Percentiles rank a stretch among this genome's conserved stretches.
These are phyloP conservation scores for Hemibagrus wyckioides DNA, from an alignment of 2,113 vertebrate genomes.

Conservation along the genomic window DNA sequence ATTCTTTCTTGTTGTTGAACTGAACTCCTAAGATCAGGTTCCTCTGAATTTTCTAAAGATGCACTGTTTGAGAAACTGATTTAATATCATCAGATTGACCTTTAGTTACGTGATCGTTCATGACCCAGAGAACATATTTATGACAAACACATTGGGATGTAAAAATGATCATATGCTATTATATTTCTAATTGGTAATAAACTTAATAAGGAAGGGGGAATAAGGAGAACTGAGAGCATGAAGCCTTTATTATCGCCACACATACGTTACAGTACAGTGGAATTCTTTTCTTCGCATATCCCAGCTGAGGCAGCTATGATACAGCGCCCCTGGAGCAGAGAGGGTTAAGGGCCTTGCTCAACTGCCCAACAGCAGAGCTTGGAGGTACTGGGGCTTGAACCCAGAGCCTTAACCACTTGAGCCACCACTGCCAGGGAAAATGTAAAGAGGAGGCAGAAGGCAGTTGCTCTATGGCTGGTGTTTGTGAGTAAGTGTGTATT, in stretches of 20 bases:
- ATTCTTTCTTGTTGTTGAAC: not conserved
- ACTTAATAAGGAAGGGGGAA: not conserved
- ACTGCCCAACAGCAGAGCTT: no score
- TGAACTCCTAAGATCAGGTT: not conserved
- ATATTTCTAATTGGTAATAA: conserved; percentile 1
- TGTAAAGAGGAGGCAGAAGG: no score
- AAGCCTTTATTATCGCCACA: no score
- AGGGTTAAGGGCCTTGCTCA: no score
- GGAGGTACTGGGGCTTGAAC: no score
- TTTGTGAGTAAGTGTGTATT: conserved; percentile 1
- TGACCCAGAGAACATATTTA: not conserved
- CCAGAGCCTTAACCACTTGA: no score
- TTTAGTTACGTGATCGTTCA: not conserved
- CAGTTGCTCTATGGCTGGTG: not conserved
- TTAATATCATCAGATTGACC: not conserved
- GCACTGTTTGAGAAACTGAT: not conserved
- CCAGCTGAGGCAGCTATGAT: no score
- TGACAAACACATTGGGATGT: not conserved
- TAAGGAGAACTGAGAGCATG: no score
- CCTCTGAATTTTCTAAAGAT: not conserved
- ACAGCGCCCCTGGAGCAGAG: no score
- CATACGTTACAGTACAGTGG: no score
- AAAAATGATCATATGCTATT: conserved; percentile 12
- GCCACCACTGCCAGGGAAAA: no score
- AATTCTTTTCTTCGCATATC: no score